Percentiles rank a stretch among this genome's conserved stretches.
These are phyloP conservation scores for Nerophis ophidion DNA, from an alignment of 2,113 vertebrate genomes.

Conservation along the genomic window DNA sequence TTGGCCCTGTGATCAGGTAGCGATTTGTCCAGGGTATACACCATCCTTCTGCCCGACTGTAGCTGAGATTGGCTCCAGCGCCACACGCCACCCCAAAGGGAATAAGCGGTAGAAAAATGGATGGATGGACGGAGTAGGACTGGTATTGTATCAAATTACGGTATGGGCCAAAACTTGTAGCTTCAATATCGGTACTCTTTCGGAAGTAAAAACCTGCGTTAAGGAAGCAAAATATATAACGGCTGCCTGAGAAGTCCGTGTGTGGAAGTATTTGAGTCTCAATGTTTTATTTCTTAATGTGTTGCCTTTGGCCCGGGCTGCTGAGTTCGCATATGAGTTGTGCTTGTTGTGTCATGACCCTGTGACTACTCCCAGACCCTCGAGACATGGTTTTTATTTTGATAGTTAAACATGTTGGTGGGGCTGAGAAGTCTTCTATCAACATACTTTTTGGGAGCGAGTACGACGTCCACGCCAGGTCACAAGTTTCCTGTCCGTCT, in stretches of 20 bases:
- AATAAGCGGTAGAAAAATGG: too few species aligned
- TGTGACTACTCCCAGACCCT: slow-evolving; percentile 46
- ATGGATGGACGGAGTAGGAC: too few species aligned
- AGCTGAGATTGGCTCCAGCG: too few species aligned
- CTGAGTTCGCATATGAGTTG: slow-evolving; percentile 55
- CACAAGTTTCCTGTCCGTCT: slow-evolving; percentile 28
- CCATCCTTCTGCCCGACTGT: too few species aligned
- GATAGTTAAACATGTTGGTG: slow-evolving; percentile 28
- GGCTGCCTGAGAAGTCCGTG: slow-evolving; percentile 1
- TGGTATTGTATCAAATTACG: too few species aligned
- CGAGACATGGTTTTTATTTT: slow-evolving; percentile 40
- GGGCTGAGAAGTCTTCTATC: slow-evolving; percentile 1
- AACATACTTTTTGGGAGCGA: not conserved
- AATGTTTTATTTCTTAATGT: slow-evolving; percentile 44
- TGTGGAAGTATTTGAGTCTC: slow-evolving; percentile 29
- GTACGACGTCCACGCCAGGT: slow-evolving; percentile 15
- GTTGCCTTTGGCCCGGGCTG: slow-evolving; percentile 53
- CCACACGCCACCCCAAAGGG: too few species aligned
- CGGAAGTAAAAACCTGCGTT: too few species aligned
- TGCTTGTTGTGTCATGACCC: slow-evolving; percentile 54
- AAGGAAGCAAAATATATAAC: too few species aligned
- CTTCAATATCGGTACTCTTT: too few species aligned
- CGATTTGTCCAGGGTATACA: too few species aligned
- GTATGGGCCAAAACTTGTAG: too few species aligned
- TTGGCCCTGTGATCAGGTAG: too few species aligned